phyloP scores from a whole-genome alignment of 2,113 vertebrate genomes.

The Sceloporus tristichus region DNA sequence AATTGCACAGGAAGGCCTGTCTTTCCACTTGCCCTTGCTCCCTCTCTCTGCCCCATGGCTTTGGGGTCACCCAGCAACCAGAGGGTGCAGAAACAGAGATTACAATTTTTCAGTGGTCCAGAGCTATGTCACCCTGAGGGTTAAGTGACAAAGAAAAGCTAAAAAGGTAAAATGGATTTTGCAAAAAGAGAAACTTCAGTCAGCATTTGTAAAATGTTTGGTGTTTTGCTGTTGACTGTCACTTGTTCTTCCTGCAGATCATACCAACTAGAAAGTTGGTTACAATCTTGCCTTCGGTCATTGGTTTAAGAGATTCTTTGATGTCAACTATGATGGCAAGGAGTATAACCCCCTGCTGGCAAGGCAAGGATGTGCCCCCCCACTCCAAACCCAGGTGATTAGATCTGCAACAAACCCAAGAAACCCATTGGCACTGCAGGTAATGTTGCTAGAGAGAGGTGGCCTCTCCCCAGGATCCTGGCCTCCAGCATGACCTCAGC shows the following conservation, averaged over 20 bases:
- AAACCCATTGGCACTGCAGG: conserved; percentile 91
- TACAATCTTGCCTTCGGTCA: conserved; percentile 99
- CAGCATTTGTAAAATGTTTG: too few species aligned
- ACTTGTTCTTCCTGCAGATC: conserved; percentile 80
- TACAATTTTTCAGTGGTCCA: too few species aligned
- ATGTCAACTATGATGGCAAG: conserved; percentile 98
- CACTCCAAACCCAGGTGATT: conserved; percentile 96
- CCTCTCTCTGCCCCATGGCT: too few species aligned
- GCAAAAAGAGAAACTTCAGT: too few species aligned
- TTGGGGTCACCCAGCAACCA: too few species aligned
- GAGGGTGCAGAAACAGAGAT: too few species aligned
- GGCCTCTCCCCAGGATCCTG: conserved; percentile 54
- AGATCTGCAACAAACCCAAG: conserved; percentile 97
- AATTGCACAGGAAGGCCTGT: too few species aligned
- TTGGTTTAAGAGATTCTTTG: conserved; percentile 99
- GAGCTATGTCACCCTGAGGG: too few species aligned
- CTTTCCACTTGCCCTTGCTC: too few species aligned
- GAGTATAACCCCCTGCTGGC: conserved; percentile 95
- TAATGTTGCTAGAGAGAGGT: conserved; percentile 80
- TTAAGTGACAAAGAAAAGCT: too few species aligned
- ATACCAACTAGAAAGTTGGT: conserved; percentile 96
- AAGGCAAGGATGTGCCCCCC: conserved; percentile 92
- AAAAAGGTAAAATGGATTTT: too few species aligned
- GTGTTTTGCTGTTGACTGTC: too few species aligned
- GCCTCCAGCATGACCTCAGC: conserved; percentile 14